Conservation (phyloP, 2,888 invertebrate species). For the Teleiodes luculella region DNA sequence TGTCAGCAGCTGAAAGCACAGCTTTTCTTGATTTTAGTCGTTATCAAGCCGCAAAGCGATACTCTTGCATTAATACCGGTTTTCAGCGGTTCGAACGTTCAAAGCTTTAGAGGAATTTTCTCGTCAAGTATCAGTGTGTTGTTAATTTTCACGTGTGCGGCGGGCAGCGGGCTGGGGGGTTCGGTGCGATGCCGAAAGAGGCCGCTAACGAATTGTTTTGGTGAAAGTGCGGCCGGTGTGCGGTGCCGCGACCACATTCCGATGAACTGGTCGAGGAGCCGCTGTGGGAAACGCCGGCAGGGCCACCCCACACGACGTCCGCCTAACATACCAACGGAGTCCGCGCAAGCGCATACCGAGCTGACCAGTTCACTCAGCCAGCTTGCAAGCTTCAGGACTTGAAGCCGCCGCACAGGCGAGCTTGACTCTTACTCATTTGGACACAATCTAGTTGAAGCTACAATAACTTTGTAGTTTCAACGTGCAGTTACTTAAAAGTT, state of each 20-base stretch:
- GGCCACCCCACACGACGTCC: constrained; percentile 62
- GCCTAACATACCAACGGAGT: constrained; percentile 16
- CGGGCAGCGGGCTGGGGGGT: constrained; percentile 52
- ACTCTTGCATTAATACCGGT: background rate
- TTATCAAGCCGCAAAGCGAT: background rate
- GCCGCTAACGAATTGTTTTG: constrained; percentile 79
- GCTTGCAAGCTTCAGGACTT: background rate
- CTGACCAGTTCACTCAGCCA: constrained; percentile 5
- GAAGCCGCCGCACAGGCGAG: background rate
- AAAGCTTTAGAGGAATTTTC: background rate
- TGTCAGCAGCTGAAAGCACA: no score
- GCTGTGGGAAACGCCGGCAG: constrained; percentile 78
- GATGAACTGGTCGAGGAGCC: constrained; percentile 74
- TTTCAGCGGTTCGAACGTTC: background rate
- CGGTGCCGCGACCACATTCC: constrained; percentile 77
- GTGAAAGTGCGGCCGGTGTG: constrained; percentile 77
- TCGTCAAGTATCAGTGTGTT: constrained; percentile 60
- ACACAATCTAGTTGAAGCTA: no score
- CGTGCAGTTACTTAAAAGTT: no score
- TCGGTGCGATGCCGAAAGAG: constrained; percentile 75
- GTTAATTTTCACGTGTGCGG: constrained; percentile 72
- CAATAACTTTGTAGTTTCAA: no score
- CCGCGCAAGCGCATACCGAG: constrained; percentile 12
- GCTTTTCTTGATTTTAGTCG: no score
- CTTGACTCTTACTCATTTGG: background rate